Conservation (phyloP, 2,113 vertebrate genomes). For the Mellivora capensis region DNA sequence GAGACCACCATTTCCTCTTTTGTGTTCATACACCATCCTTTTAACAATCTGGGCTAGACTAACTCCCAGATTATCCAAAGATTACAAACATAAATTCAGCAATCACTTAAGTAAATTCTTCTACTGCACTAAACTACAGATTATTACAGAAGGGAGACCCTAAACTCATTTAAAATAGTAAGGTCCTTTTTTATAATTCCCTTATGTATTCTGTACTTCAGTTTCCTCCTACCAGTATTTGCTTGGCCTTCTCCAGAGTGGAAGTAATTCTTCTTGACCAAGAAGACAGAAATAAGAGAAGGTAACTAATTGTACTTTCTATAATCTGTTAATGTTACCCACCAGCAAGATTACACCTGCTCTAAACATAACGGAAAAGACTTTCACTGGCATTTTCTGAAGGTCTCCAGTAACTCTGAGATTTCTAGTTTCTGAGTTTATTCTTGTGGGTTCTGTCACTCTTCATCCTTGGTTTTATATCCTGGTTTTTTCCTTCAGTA, state of each 20-base stretch:
- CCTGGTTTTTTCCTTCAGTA: neutral
- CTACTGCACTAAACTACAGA: neutral
- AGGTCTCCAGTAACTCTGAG: neutral
- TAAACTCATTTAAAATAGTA: neutral
- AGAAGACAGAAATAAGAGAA: neutral
- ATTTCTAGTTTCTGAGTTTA: neutral
- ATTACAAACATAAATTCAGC: neutral
- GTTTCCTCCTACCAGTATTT: neutral
- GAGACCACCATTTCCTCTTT: neutral
- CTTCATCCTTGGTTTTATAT: neutral
- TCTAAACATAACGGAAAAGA: neutral
- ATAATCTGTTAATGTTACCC: neutral
- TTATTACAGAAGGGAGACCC: neutral
- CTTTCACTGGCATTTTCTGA: neutral
- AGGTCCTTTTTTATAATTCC: neutral
- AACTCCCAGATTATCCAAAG: neutral
- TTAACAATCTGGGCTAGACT: neutral
- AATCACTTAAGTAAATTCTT: constrained; percentile 11
- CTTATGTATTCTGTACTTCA: neutral
- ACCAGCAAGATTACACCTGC: neutral
- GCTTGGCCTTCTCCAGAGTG: neutral
- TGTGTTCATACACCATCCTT: neutral
- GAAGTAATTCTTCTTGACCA: neutral
- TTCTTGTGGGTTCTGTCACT: neutral
- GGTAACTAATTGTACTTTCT: neutral